Evolutionary conservation across 1,140 invertebrate genomes (phyloP).

Genomic region (Apis dorsata): DNA sequence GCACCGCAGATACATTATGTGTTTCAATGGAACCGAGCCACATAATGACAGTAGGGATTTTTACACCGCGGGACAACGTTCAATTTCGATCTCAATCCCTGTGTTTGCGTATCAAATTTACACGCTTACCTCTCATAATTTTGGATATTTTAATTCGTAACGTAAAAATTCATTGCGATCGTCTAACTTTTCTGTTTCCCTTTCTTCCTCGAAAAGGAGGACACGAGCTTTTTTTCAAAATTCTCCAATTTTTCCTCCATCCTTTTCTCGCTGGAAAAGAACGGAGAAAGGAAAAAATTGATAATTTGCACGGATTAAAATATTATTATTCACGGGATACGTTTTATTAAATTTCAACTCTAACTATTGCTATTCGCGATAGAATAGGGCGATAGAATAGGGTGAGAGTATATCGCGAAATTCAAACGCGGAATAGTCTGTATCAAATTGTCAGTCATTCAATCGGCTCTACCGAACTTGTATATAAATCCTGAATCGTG

Average conservation of each 20-base stretch:
- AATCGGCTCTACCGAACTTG: not conserved
- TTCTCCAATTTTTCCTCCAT: too few relatives aligned
- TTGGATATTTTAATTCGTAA: not conserved
- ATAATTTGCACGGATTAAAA: too few relatives aligned
- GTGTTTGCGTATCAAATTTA: not conserved
- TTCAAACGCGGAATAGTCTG: not conserved
- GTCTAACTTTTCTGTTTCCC: too few relatives aligned
- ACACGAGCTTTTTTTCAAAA: too few relatives aligned
- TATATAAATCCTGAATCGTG: conserved; percentile 13
- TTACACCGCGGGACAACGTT: not conserved
- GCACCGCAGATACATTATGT: not conserved
- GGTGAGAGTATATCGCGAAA: not conserved
- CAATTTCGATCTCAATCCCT: not conserved
- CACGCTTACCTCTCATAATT: not conserved
- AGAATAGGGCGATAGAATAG: not conserved
- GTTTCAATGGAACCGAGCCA: conserved; percentile 8
- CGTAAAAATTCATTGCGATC: too few relatives aligned
- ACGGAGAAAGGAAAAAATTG: too few relatives aligned
- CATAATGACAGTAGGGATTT: not conserved
- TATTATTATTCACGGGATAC: too few relatives aligned
- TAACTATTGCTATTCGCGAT: too few relatives aligned
- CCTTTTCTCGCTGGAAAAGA: too few relatives aligned
- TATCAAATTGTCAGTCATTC: conserved; percentile 25
- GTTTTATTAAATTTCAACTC: too few relatives aligned
- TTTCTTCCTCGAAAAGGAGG: too few relatives aligned